Conservation (phyloP, 2,888 invertebrate genomes). For the Pollenia griseotomentosa region DNA sequence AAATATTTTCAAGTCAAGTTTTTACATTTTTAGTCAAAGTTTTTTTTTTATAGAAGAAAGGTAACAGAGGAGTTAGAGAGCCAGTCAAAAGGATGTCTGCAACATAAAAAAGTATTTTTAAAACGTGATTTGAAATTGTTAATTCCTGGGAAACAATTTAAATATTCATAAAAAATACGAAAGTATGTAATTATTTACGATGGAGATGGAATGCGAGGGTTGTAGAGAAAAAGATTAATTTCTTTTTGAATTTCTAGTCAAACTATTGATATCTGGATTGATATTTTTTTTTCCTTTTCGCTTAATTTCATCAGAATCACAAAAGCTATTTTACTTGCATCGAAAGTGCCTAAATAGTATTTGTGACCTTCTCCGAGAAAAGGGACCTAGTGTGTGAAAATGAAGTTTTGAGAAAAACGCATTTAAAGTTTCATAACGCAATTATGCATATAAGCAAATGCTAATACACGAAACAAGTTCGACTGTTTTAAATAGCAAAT, state of each 20-base stretch:
- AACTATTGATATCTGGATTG: no score
- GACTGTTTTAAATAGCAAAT: no score
- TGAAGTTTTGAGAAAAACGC: no score
- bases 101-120: conserved; percentile 26
- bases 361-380: no score
- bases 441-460: no score
- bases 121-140: conserved; percentile 72
- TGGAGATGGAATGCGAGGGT: conserved; percentile 14
- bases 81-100: conserved; percentile 56
- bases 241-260: background rate
- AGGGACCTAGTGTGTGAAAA: no score
- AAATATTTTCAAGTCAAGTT: conserved; percentile 23
- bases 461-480: no score
- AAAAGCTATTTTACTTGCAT: no score
- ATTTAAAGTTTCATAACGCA: no score
- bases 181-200: conserved; percentile 35
- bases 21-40: conserved; percentile 4
- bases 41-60: background rate
- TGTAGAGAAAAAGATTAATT: background rate
- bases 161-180: conserved; percentile 68
- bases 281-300: no score
- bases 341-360: no score
- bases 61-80: background rate
- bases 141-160: conserved; percentile 71
- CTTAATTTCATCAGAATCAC: no score